Percentiles rank a stretch among this genome's conserved stretches.
phyloP scores from a whole-genome alignment of 2,113 vertebrate genomes.

The Osmerus eperlanus region DNA sequence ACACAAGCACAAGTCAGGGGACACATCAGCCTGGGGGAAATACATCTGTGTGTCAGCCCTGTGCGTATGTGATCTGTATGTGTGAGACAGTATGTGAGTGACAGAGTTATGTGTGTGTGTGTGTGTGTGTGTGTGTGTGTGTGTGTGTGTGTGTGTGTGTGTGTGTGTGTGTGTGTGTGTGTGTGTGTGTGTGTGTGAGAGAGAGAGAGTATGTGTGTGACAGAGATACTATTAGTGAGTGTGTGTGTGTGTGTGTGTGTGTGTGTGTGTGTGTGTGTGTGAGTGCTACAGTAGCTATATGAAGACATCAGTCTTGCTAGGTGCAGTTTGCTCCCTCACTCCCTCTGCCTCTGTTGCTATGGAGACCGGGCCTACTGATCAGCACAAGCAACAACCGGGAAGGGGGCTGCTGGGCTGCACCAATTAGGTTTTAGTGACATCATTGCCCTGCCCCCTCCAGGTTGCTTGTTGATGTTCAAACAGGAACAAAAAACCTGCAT shows the following conservation, averaged over 20 bases:
- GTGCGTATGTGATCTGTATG: no score
- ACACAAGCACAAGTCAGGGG: not conserved
- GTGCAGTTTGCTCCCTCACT: slow-evolving; percentile 35
- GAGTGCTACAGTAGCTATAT: not conserved
- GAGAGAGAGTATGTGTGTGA: slow-evolving; percentile 3
- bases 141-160: slow-evolving; percentile 7
- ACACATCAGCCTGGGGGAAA: not conserved
- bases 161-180: slow-evolving; percentile 1
- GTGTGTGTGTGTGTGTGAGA: not conserved
- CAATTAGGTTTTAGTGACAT: slow-evolving; percentile 19
- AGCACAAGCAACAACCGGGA: slow-evolving; percentile 49
- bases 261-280: not conserved
- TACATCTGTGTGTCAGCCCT: no score
- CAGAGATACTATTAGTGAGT: slow-evolving; percentile 16
- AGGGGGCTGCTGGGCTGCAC: slow-evolving; percentile 46
- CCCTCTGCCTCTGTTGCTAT: slow-evolving; percentile 58
- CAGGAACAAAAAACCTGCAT: not conserved
- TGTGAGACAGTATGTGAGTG: not conserved
- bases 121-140: not conserved
- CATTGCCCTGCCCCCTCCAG: not conserved
- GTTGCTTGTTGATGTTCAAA: not conserved
- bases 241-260: slow-evolving; percentile 1
- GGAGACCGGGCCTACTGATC: slow-evolving; percentile 56
- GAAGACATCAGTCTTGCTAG: slow-evolving; percentile 30
- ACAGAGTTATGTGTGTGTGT: not conserved